Evolutionary conservation across 2,888 invertebrate genomes (phyloP).

Genomic region (Amiota communis): DNA sequence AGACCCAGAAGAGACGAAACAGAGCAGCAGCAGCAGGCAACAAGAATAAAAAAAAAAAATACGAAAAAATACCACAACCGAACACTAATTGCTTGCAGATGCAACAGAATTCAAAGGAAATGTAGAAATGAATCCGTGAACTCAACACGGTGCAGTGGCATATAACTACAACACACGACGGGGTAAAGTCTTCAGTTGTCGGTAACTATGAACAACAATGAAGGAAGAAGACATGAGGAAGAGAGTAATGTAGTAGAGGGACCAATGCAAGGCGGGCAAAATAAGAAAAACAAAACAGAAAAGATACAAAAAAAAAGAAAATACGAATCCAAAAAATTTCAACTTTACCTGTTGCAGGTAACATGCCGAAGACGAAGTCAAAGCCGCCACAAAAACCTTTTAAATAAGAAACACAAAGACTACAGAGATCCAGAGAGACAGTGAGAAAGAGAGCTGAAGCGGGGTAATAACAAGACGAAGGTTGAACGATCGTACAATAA

Average conservation of each 20-base stretch:
- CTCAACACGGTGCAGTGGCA: slow-evolving; percentile 52
- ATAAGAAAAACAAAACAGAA: slow-evolving; percentile 31
- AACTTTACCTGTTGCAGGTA: slow-evolving; percentile 65
- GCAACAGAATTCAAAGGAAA: slow-evolving; percentile 33
- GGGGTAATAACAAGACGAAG: background rate
- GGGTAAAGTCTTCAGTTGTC: background rate
- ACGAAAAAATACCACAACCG: slow-evolving; percentile 53
- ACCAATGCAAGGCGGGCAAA: slow-evolving; percentile 20
- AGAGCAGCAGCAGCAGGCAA: slow-evolving; percentile 27
- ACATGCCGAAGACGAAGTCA: slow-evolving; percentile 39
- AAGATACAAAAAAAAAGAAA: slow-evolving; percentile 44
- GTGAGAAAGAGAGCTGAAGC: slow-evolving; percentile 3
- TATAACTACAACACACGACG: slow-evolving; percentile 33
- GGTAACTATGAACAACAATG: too few relatives aligned
- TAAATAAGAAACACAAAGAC: slow-evolving; percentile 48
- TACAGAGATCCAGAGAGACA: background rate
- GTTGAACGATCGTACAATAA: slow-evolving; percentile 12
- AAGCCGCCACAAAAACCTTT: slow-evolving; percentile 61
- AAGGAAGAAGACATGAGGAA: too few relatives aligned
- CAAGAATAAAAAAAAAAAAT: slow-evolving; percentile 58
- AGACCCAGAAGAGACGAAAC: background rate
- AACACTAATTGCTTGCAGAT: slow-evolving; percentile 68
- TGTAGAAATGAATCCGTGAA: slow-evolving; percentile 38
- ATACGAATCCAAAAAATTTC: slow-evolving; percentile 60
- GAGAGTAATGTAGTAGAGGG: too few relatives aligned